Evolutionary conservation across 2,113 vertebrate genomes (phyloP).

Genomic region (Octodon degus): DNA sequence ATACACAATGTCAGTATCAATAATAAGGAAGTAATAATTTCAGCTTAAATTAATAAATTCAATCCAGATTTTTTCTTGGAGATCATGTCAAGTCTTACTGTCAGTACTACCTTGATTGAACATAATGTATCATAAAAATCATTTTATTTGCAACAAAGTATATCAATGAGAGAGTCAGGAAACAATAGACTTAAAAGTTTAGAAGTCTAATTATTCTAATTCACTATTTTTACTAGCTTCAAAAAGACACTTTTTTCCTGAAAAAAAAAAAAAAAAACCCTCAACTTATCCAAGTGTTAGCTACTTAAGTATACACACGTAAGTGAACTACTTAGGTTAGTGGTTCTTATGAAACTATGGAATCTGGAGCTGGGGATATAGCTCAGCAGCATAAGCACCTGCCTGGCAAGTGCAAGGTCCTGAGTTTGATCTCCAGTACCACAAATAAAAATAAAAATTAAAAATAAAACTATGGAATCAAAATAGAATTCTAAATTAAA

Average conservation of each 20-base stretch:
- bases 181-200: conserved; percentile 41
- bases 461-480: conserved; percentile 27
- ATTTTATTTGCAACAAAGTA: neutral
- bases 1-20: conserved; percentile 35
- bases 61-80: conserved; percentile 24
- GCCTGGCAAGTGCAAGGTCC: no score
- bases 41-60: conserved; percentile 40
- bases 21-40: conserved; percentile 39
- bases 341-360: conserved; percentile 15
- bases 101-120: conserved; percentile 1
- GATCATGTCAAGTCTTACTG: neutral
- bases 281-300: neutral
- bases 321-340: conserved; percentile 39
- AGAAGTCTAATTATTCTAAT: conserved; percentile 15
- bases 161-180: neutral
- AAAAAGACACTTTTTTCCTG: neutral
- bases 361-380: neutral
- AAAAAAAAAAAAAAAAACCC: neutral
- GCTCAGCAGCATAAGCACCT: no score
- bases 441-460: no score
- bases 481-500: conserved; percentile 29
- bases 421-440: no score
- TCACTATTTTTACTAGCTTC: conserved; percentile 21
- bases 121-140: conserved; percentile 44
- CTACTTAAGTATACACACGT: conserved; percentile 30